These are phyloP conservation scores for Anoplius nigerrimus DNA, from an alignment of 2,888 invertebrate species.

Conservation along the genomic window DNA sequence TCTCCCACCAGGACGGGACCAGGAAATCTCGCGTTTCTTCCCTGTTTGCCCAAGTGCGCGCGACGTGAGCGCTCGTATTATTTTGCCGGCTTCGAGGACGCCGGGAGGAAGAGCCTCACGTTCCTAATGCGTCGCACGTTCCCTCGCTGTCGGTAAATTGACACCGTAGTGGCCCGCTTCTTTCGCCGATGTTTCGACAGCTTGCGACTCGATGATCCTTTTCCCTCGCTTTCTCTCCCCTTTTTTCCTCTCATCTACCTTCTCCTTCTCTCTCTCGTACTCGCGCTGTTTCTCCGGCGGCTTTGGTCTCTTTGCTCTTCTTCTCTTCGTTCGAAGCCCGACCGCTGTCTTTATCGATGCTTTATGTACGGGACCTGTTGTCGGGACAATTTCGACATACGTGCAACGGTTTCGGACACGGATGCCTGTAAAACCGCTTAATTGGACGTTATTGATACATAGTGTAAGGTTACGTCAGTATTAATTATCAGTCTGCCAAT, in stretches of 20 bases:
- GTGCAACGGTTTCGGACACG: no score
- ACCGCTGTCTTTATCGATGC: no score
- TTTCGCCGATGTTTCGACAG: constrained; percentile 31
- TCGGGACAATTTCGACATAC: no score
- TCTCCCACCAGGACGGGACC: constrained; percentile 3
- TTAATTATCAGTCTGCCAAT: no score
- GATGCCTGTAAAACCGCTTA: no score
- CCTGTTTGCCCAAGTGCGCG: constrained; percentile 64
- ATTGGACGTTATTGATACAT: no score
- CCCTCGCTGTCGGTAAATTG: constrained; percentile 29
- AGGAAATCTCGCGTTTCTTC: constrained; percentile 61
- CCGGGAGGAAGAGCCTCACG: background rate
- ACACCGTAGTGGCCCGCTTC: constrained; percentile 25
- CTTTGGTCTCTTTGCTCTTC: no score
- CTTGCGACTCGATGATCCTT: constrained; percentile 19
- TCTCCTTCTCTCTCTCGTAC: background rate
- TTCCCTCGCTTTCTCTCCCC: constrained; percentile 18
- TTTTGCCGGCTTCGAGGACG: constrained; percentile 49
- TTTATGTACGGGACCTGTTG: no score
- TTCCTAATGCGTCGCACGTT: constrained; percentile 19
- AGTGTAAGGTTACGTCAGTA: no score
- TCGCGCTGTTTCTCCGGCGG: background rate
- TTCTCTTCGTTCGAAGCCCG: background rate
- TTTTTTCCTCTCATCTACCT: constrained; percentile 4
- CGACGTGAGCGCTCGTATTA: constrained; percentile 47